Evolutionary conservation across 2,113 vertebrate genomes (phyloP).

Genomic region (Neopipo cinnamomea): DNA sequence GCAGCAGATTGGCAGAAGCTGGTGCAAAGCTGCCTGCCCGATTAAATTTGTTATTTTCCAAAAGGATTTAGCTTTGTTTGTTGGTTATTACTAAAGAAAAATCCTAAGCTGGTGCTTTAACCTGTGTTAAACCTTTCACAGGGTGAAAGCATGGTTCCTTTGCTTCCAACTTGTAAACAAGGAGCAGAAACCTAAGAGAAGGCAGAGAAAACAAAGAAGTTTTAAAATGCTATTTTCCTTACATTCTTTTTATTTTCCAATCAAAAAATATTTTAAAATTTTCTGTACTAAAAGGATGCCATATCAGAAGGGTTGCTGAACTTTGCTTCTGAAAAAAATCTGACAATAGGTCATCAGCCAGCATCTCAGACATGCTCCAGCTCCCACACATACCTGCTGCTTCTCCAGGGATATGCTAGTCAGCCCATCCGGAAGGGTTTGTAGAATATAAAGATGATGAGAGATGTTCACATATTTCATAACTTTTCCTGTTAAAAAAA

Average conservation of each 20-base stretch:
- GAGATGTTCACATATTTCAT: not conserved
- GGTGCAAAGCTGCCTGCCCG: constrained; percentile 23
- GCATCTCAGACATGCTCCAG: not conserved
- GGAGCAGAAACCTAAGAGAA: not conserved
- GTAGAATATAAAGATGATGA: not conserved
- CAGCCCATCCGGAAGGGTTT: not conserved
- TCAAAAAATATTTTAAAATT: not conserved
- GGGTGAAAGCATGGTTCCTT: constrained; percentile 10
- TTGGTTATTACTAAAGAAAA: constrained; percentile 32
- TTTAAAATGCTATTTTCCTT: not conserved
- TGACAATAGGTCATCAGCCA: not conserved
- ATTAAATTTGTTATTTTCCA: constrained; percentile 55
- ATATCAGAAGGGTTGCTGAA: not conserved
- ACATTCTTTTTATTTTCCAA: not conserved
- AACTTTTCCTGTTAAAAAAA: not conserved
- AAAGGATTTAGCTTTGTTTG: constrained; percentile 55
- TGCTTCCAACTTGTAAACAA: constrained; percentile 20
- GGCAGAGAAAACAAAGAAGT: not conserved
- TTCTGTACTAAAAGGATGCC: not conserved
- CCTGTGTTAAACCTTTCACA: constrained; percentile 17
- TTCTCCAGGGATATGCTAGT: not conserved
- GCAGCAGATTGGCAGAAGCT: not conserved
- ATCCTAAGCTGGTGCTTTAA: constrained; percentile 42
- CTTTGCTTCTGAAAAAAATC: not conserved
- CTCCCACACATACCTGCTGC: constrained; percentile 13